Evolutionary conservation across 2,113 vertebrate genomes (phyloP).

Genomic region (Columba livia): DNA sequence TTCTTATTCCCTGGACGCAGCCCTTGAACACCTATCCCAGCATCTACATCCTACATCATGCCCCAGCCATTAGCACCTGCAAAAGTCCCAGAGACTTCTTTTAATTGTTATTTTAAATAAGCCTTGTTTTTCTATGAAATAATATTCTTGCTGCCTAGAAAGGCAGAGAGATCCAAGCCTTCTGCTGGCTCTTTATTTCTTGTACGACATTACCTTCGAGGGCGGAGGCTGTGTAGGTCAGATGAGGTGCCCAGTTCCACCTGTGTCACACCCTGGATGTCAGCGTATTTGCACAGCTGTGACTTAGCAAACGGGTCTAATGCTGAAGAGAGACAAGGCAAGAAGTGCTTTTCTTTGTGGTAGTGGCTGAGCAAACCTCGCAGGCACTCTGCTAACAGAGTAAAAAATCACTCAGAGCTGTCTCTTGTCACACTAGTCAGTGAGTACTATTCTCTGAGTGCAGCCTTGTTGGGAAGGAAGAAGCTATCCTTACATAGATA

Average conservation of each 20-base stretch:
- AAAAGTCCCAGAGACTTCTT: not conserved
- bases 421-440: not conserved
- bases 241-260: not conserved
- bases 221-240: not conserved
- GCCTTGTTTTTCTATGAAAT: not conserved
- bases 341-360: constrained; percentile 8
- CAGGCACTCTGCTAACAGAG: constrained; percentile 8
- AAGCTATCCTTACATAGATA: not conserved
- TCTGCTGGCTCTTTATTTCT: not conserved
- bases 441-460: not conserved
- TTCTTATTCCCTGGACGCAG: not conserved
- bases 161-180: not conserved
- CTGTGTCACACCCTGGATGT: not conserved
- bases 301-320: constrained; percentile 10
- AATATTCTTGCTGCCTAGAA: not conserved
- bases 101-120: not conserved
- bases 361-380: not conserved
- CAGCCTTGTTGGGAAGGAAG: not conserved
- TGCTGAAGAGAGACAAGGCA: not conserved
- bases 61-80: not conserved
- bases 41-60: not conserved
- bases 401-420: constrained; percentile 8
- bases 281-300: constrained; percentile 26
- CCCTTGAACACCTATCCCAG: not conserved
- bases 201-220: not conserved